Percentiles rank a stretch among this genome's conserved stretches.
Evolutionary conservation across 2,797 vertebrate species (phyloP).

Genomic region (Poecile montanus): DNA sequence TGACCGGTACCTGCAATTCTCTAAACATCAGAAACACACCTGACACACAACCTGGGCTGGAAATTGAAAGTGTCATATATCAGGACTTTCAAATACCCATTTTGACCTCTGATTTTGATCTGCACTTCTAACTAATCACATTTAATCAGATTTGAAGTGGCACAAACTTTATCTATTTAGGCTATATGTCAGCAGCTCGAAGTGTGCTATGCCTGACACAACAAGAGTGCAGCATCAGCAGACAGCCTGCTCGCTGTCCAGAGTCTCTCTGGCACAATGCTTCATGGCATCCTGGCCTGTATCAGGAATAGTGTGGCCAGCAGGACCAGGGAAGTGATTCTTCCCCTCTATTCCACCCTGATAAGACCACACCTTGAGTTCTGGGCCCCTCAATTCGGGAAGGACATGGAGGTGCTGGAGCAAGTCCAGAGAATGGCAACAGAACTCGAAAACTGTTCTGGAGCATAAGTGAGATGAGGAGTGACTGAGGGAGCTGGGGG

Average conservation of each 20-base stretch:
- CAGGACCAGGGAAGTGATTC: background rate
- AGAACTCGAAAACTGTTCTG: background rate
- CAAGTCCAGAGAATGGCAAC: background rate
- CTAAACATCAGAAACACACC: background rate
- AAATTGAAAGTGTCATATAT: background rate
- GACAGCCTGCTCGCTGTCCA: fast-evolving
- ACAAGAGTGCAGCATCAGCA: background rate
- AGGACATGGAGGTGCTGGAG: background rate
- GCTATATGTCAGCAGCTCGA: too few species aligned
- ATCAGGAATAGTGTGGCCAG: background rate
- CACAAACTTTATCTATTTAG: background rate
- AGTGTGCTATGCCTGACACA: fast-evolving
- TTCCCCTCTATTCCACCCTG: background rate
- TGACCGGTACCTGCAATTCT: background rate
- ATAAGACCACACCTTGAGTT: background rate
- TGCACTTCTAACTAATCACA: background rate
- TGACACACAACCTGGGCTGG: background rate
- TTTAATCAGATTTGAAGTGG: background rate
- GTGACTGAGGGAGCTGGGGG: background rate
- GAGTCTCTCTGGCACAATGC: background rate
- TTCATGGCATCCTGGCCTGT: background rate
- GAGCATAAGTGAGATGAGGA: background rate
- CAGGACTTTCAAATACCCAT: background rate
- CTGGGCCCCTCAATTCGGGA: background rate
- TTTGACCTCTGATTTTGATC: background rate